phyloP scores from a whole-genome alignment of 2,113 vertebrate genomes.

The Antennarius striatus region DNA sequence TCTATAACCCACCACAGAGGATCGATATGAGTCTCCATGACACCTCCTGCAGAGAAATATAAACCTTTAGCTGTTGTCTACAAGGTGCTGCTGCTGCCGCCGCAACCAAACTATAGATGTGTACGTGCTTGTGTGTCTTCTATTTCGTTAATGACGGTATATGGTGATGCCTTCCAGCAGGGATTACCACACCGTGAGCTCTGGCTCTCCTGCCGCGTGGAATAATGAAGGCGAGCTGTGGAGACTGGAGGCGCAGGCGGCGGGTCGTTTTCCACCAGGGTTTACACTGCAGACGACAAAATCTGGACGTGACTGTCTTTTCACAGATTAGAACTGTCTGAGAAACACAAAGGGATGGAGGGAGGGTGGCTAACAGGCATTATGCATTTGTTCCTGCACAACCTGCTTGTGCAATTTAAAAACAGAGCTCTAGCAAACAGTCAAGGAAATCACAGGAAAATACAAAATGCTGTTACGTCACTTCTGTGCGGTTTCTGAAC shows the following conservation, averaged over 20 bases:
- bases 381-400: too few species aligned
- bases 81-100: slow-evolving; percentile 22
- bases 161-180: slow-evolving; percentile 51
- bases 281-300: slow-evolving; percentile 45
- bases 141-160: slow-evolving; percentile 53
- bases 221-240: slow-evolving; percentile 57
- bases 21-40: slow-evolving; percentile 32
- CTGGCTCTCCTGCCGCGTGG: slow-evolving; percentile 46
- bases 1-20: slow-evolving; percentile 13
- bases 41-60: slow-evolving; percentile 42
- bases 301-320: slow-evolving; percentile 53
- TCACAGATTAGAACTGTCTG: slow-evolving; percentile 56
- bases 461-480: too few species aligned
- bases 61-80: slow-evolving; percentile 26
- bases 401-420: too few species aligned
- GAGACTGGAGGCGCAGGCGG: slow-evolving; percentile 33
- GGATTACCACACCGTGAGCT: slow-evolving; percentile 52
- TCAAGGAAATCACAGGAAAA: too few species aligned
- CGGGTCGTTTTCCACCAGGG: slow-evolving; percentile 37
- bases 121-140: slow-evolving; percentile 16
- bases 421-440: too few species aligned
- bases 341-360: not conserved
- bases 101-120: slow-evolving; percentile 14
- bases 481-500: too few species aligned
- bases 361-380: not conserved